Evolutionary conservation across 2,888 invertebrate species (phyloP).

Genomic region (Mimas tiliae): DNA sequence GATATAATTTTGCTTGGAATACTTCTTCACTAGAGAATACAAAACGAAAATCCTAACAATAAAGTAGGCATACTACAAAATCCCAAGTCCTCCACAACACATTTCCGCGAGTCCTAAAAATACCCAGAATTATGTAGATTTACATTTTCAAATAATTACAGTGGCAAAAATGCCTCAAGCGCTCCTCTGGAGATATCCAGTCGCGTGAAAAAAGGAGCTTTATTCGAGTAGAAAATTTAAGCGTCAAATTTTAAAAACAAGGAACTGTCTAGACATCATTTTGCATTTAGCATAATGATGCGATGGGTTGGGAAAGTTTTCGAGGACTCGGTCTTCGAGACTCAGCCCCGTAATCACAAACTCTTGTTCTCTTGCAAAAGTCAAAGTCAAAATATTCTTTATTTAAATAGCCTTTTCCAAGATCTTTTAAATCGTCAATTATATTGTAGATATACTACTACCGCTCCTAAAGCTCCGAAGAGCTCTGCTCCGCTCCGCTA

Average conservation of each 20-base stretch:
- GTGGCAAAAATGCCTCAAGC: slow-evolving; percentile 34
- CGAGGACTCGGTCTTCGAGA: neutral
- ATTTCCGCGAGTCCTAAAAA: neutral
- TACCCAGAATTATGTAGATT: slow-evolving; percentile 40
- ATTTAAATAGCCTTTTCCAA: too few species aligned
- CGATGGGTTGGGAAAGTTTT: neutral
- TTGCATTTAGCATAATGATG: slow-evolving; percentile 36
- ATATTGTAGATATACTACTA: too few species aligned
- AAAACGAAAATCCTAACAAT: neutral
- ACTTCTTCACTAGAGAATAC: neutral
- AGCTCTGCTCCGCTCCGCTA: too few species aligned
- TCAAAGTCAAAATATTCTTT: too few species aligned
- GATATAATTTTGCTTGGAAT: too few species aligned
- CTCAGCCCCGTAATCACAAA: too few species aligned
- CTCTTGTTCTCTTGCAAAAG: too few species aligned
- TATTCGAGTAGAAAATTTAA: slow-evolving; percentile 40
- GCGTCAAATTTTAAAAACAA: slow-evolving; percentile 37
- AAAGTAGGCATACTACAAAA: neutral
- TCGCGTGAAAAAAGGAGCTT: slow-evolving; percentile 41
- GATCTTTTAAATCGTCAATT: too few species aligned
- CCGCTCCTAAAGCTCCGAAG: too few species aligned
- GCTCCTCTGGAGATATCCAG: slow-evolving; percentile 35
- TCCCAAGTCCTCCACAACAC: neutral
- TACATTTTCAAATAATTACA: slow-evolving; percentile 40
- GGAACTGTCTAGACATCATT: slow-evolving; percentile 37